phyloP scores from a whole-genome alignment of 2,113 vertebrate species.

The Macrotis lagotis region DNA sequence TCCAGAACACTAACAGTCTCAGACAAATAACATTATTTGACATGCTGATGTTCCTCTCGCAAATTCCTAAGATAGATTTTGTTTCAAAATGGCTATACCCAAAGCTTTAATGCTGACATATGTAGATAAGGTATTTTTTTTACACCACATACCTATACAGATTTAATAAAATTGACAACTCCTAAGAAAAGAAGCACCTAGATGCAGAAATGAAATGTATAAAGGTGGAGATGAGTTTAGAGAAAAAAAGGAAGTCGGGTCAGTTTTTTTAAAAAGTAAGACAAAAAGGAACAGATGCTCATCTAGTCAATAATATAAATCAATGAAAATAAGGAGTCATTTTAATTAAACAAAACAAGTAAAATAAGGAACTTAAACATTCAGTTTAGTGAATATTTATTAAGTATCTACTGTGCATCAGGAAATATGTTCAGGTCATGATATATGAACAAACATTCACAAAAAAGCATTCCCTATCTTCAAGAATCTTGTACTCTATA shows the following conservation, averaged over 20 bases:
- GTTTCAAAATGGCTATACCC: slow-evolving; percentile 2
- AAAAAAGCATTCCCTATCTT: neutral
- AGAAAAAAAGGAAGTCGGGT: neutral
- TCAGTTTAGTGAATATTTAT: neutral
- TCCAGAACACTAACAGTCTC: slow-evolving; percentile 2
- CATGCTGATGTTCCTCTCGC: slow-evolving; percentile 19
- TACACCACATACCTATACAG: neutral
- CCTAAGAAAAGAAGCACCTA: neutral
- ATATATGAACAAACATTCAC: neutral
- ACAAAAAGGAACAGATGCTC: slow-evolving; percentile 17
- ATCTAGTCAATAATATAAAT: neutral
- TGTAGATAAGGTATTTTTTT: neutral
- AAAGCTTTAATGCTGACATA: neutral
- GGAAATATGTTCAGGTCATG: neutral
- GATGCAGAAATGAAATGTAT: slow-evolving; percentile 13
- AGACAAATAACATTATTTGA: slow-evolving; percentile 3
- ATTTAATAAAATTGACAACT: neutral
- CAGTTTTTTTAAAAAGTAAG: neutral
- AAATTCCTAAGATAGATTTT: neutral
- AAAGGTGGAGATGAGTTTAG: neutral
- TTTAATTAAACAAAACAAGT: slow-evolving; percentile 10
- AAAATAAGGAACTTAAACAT: neutral
- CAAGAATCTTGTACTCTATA: neutral
- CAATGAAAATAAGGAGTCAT: neutral
- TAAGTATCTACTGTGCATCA: neutral